These are phyloP conservation scores for Trachelipus rathkii DNA, from an alignment of 1,140 invertebrate species.

Conservation along the genomic window DNA sequence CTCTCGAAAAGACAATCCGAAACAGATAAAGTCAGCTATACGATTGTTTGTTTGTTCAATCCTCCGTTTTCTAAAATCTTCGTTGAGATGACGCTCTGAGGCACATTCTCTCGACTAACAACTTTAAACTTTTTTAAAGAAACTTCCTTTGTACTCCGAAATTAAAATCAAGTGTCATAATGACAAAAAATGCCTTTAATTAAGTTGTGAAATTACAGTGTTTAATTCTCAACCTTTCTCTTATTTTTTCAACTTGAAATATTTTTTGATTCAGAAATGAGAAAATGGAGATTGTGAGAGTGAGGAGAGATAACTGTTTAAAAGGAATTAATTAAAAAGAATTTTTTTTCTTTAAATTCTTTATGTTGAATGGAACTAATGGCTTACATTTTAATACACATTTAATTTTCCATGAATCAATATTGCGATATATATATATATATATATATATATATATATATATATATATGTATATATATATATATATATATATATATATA, in stretches of 20 bases:
- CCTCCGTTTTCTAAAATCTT: conserved; percentile 23
- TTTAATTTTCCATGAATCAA: too few relatives aligned
- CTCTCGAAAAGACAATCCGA: conserved; percentile 1
- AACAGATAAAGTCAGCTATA: conserved; percentile 28
- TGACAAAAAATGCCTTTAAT: conserved; percentile 42
- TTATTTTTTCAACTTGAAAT: conserved; percentile 21
- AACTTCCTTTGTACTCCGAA: conserved; percentile 39
- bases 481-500: too few relatives aligned
- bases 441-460: too few relatives aligned
- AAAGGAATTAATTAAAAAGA: neutral
- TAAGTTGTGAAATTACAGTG: conserved; percentile 43
- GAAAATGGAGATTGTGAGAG: conserved; percentile 12
- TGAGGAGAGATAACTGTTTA: conserved; percentile 7
- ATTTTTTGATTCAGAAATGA: conserved; percentile 2
- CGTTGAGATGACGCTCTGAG: conserved; percentile 26
- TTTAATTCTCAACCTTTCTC: conserved; percentile 39
- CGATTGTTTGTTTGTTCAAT: conserved; percentile 34
- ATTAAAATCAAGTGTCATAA: conserved; percentile 44
- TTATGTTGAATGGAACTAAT: conserved; percentile 20
- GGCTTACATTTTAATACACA: neutral
- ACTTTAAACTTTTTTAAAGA: conserved; percentile 36
- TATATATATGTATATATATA: too few relatives aligned
- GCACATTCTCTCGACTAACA: conserved; percentile 39
- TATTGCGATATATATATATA: too few relatives aligned
- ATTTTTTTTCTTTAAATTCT: conserved; percentile 24